Conservation (phyloP, 2,113 vertebrate genomes). For the Ploceus nigricollis region DNA sequence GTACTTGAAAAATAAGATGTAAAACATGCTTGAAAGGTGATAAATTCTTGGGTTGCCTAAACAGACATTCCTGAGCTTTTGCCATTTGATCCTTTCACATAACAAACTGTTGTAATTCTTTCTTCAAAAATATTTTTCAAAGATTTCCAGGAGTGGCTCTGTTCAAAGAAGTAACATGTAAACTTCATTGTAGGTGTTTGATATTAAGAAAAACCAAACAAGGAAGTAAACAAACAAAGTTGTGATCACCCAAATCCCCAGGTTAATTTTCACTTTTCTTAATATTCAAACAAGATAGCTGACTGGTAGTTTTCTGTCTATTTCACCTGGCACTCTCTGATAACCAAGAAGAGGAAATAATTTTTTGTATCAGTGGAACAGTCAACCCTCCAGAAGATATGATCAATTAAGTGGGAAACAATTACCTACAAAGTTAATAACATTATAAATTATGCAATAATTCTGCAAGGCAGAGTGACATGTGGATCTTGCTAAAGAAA, state of each 20-base stretch:
- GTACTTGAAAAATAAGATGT: neutral
- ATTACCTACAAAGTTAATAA: neutral
- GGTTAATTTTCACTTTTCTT: neutral
- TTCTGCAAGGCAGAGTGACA: neutral
- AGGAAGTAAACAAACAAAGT: neutral
- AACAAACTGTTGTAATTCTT: neutral
- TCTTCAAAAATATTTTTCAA: neutral
- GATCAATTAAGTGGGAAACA: neutral
- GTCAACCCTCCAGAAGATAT: neutral
- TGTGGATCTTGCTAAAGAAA: neutral
- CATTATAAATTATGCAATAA: neutral
- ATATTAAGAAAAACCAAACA: neutral
- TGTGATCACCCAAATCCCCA: neutral
- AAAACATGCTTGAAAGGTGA: neutral
- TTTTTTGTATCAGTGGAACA: neutral
- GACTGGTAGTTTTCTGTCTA: neutral
- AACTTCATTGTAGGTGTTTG: neutral
- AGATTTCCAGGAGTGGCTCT: neutral
- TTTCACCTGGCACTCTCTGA: neutral
- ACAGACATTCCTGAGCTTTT: neutral
- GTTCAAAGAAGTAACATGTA: neutral
- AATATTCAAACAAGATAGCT: neutral
- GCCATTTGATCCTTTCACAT: neutral
- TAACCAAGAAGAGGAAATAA: neutral
- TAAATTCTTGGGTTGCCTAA: neutral